Percentiles rank a stretch among this genome's conserved stretches.
Conservation (phyloP, 2,888 invertebrate species). For the Terebella lapidaria region DNA sequence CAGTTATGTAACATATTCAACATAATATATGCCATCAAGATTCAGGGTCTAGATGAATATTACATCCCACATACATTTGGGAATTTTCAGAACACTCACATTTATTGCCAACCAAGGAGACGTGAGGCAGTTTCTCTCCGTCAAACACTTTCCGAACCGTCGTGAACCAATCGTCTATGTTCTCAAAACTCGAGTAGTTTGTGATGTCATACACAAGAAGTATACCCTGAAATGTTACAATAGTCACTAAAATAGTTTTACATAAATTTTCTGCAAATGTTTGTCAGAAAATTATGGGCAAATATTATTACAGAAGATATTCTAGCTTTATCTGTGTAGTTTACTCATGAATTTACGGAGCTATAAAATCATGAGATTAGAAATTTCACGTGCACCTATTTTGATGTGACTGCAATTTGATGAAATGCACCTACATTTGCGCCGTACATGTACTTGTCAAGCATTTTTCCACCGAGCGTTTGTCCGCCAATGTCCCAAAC, state of each 20-base stretch:
- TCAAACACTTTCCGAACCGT: slow-evolving; percentile 49
- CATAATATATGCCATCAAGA: too few species aligned
- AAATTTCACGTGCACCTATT: too few species aligned
- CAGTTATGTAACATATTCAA: too few species aligned
- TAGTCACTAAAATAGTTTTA: not conserved
- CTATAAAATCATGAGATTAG: too few species aligned
- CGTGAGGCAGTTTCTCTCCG: slow-evolving; percentile 48
- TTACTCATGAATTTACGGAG: too few species aligned
- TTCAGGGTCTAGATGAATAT: too few species aligned
- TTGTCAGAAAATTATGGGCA: too few species aligned
- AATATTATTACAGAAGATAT: too few species aligned
- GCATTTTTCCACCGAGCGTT: slow-evolving; percentile 71
- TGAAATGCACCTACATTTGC: slow-evolving; percentile 53
- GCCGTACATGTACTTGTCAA: slow-evolving; percentile 61
- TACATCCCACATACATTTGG: too few species aligned
- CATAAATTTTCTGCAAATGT: not conserved
- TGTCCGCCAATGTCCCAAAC: slow-evolving; percentile 82
- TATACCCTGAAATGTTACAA: slow-evolving; percentile 63
- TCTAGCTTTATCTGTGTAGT: too few species aligned
- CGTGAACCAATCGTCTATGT: slow-evolving; percentile 68
- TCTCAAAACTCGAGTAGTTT: slow-evolving; percentile 73
- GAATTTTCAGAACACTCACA: too few species aligned
- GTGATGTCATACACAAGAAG: slow-evolving; percentile 80
- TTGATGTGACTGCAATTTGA: too few species aligned
- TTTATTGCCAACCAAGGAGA: slow-evolving; percentile 58